Evolutionary conservation across 2,888 invertebrate species (phyloP), one percentile per base, ranked within the genome.

Genomic region (Eristalis pertinax): DNA sequence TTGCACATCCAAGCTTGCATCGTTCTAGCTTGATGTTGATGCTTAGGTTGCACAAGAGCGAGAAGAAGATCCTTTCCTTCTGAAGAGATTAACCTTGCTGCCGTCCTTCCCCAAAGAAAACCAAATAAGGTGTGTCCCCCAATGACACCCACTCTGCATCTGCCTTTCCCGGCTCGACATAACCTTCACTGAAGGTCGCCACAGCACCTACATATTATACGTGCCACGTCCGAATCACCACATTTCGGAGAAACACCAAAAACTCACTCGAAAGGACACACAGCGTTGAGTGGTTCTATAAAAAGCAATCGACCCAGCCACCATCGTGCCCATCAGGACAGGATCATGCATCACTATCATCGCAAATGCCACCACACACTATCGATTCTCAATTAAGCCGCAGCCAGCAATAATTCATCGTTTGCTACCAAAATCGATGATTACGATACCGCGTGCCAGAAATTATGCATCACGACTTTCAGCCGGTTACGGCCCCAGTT

Each of bases 351-450:
- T 60, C 60, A 60, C 26, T 60, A 60, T 26, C 60, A 60, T 60
- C 60, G 26, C 60, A 60, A 60, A 50, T 43, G 22, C 22, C n/a
- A 26, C 15, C 62, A 64, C 63, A 60, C 41, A 50, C 56, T 74
- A 82, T 86, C 69, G 85, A 86, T 86, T 86, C 77, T 82, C 82
- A 78, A 58, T 69, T 76, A 79, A 78, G 60, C 15, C 41, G 38
- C 69, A 11, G 43, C 35, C 41, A 41, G 69, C 68, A 82, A 70
- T 85, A 73, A 77, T 77, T 82, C 69, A 85, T 82, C 69, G 65
- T 73, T 86, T 70, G 72, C 78, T 62, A 67, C 43, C 22, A 67
- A 78, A 78, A 82, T 82, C 86, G 78, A 86, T 86, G 78, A 72
- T 75, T 70, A 82, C 77, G 50, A 62, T 62, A 74, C 73, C 81